phyloP scores from a whole-genome alignment of 2,113 vertebrate genomes.

The Gavialis gangeticus region DNA sequence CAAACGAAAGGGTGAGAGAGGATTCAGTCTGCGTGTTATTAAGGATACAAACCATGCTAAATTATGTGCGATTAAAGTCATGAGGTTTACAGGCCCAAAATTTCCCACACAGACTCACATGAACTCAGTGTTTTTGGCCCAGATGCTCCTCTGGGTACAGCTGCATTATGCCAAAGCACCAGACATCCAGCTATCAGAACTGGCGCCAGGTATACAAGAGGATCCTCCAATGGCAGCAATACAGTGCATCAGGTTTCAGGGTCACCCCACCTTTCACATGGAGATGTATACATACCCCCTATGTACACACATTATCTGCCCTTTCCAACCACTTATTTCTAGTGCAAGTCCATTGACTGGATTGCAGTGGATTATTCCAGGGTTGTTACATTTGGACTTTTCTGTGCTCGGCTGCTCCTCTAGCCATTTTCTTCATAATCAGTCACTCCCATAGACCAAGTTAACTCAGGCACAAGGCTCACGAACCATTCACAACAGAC shows the following conservation, averaged over 20 bases:
- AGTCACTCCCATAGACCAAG: neutral
- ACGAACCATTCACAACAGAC: neutral
- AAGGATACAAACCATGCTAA: constrained; percentile 30
- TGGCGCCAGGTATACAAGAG: neutral
- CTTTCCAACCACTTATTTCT: neutral
- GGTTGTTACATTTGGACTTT: neutral
- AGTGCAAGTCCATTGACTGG: neutral
- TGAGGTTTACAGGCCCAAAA: neutral
- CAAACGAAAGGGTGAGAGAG: constrained; percentile 31
- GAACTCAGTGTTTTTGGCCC: neutral
- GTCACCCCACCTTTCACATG: neutral
- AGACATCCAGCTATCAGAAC: neutral
- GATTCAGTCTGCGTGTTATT: constrained; percentile 8
- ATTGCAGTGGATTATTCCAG: neutral
- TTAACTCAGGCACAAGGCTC: neutral
- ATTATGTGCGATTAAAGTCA: constrained; percentile 33
- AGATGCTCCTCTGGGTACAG: neutral
- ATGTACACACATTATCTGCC: neutral
- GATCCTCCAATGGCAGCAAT: neutral
- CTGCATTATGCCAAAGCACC: neutral
- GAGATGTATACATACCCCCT: no score
- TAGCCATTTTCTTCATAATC: neutral
- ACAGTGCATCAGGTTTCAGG: neutral
- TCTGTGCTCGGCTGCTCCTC: neutral
- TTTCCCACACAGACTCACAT: constrained; percentile 37